Base-by-base conservation (phyloP, 2,888 invertebrate species). In the Escarpia spicata region DNA sequence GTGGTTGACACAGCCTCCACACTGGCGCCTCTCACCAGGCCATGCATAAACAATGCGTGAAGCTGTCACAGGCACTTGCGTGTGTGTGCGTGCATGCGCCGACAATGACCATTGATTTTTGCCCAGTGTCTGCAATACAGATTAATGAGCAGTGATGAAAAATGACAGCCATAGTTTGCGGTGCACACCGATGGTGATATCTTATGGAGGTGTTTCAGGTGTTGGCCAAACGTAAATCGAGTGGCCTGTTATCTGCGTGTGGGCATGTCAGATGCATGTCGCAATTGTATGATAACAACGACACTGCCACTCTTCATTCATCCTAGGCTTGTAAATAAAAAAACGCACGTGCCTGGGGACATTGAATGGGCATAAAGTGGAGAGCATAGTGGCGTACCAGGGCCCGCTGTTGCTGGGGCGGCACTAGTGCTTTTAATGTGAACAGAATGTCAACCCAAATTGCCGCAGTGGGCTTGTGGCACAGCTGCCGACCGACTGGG, bases 51-150 rank as follows among this genome's bases (percentile, higher is more conserved):
- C 75, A 75, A 75, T 75, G 75, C 26, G n/a, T 19, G 75, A 75
- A 75, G n/a, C 75, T 26, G n/a, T 75, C 75, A 75, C 75, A 75
- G 75, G 75, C 75, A 75, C 75, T 75, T 75, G 75, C 75, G 26
- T 75, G 75, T 75, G 75, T 75, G 19, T 75, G 52, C 52, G 37
- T 37, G 37, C 10, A 10, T 2, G 75, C 3, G 26, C 75, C 75
- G n/a, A 75, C 75, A 75, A 75, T 75, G 75, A 75, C 75, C 75
- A 75, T 75, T 75, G 75, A 75, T 75, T 75, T 75, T 75, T 75
- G 75, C 75, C 52, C 75, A 26, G 75, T 75, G 75, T 75, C n/a
- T 75, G 75, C 75, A 75, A n/a, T 26, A 75, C n/a, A 26, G 75
- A n/a, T 75, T 75, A 75, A 75, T 75, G 75, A 75, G 75, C 75